Evolutionary conservation across 2,797 vertebrate species (phyloP).

Genomic region (Spinibarbus caldwelli): DNA sequence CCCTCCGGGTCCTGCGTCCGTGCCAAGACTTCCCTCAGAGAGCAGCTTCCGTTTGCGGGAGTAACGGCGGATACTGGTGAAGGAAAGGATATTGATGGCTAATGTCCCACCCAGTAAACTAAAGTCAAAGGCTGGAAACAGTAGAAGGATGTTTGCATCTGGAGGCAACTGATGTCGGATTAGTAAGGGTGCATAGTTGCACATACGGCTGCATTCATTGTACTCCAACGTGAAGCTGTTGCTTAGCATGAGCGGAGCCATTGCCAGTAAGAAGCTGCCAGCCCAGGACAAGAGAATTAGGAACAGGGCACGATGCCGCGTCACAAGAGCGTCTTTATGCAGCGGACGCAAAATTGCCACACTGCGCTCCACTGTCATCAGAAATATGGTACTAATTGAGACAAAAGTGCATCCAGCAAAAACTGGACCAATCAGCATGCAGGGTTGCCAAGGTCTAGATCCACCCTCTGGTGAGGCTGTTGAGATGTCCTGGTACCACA

Average conservation of each 20-base stretch:
- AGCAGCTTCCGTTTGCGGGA: slow-evolving; percentile 79
- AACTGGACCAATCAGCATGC: slow-evolving; percentile 82
- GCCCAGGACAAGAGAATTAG: slow-evolving; percentile 82
- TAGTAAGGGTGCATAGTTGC: slow-evolving; percentile 78
- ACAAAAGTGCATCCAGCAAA: slow-evolving; percentile 86
- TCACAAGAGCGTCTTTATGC: slow-evolving; percentile 82
- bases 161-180: slow-evolving; percentile 62
- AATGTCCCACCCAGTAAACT: slow-evolving; percentile 79
- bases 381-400: slow-evolving; percentile 86
- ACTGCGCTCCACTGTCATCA: slow-evolving; percentile 83
- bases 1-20: slow-evolving; percentile 47
- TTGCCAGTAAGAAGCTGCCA: slow-evolving; percentile 79
- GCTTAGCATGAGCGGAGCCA: slow-evolving; percentile 77
- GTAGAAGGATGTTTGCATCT: slow-evolving; percentile 77
- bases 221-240: slow-evolving; percentile 80
- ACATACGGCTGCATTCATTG: slow-evolving; percentile 85
- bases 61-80: slow-evolving; percentile 79
- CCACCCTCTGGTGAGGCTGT: slow-evolving; percentile 47
- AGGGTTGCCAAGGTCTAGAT: slow-evolving; percentile 75
- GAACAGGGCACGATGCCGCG: slow-evolving; percentile 73
- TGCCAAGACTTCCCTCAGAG: slow-evolving; percentile 71
- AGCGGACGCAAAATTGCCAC: slow-evolving; percentile 83
- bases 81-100: slow-evolving; percentile 80
- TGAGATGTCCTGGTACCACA: slow-evolving; percentile 75
- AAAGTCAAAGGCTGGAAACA: slow-evolving; percentile 85